Base-by-base conservation (phyloP, 2,888 invertebrate species). In the Acronicta leporina region DNA sequence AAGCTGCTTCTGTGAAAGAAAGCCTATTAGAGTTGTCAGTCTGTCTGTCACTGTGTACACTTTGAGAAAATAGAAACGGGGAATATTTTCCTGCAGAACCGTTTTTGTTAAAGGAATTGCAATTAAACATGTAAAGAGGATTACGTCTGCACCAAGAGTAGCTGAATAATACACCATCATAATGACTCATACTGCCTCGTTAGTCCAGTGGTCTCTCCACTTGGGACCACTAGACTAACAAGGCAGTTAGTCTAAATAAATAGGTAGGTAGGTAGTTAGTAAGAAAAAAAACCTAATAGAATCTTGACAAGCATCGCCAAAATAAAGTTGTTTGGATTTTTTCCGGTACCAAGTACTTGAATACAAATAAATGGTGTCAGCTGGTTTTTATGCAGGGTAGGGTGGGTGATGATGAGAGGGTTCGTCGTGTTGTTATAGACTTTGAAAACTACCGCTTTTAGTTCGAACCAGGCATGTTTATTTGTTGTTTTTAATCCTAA, bases 1-100 rank as follows among this genome's bases (percentile, higher is more conserved):
- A 63, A 52, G 76, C 51, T 66, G 50, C 43, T 52, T 63, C 55
- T n/a, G 41, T 59, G 58, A 67, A 75, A 62, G 67, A 57, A 69
- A 69, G 67, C 67, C 70, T 75, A 75, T 75, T 75, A 75, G 67
- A 51, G 57, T 41, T 73, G 74, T 75, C 74, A 75, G 51, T 48
- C 59, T 62, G 59, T 60, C 76, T 75, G 76, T 73, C 74, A 75
- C 61, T 57, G 16, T 54, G 53, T 73, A 67, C 63, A 67, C 66
- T 69, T 69, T 69, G 55, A 72, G 65, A 57, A 57, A 63, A 72
- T 61, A 62, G 53, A 60, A 72, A 61, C 54, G 44, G 45, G 35
- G 52, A 55, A 43, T 42, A 42, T 65, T 65, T 55, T 44, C 69
- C 64, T 41, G 30, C 53, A 43, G 71, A 13, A 38, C 30, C 42